Conservation (phyloP, 2,888 invertebrate genomes). For the Rambutsinella grinnellia region DNA sequence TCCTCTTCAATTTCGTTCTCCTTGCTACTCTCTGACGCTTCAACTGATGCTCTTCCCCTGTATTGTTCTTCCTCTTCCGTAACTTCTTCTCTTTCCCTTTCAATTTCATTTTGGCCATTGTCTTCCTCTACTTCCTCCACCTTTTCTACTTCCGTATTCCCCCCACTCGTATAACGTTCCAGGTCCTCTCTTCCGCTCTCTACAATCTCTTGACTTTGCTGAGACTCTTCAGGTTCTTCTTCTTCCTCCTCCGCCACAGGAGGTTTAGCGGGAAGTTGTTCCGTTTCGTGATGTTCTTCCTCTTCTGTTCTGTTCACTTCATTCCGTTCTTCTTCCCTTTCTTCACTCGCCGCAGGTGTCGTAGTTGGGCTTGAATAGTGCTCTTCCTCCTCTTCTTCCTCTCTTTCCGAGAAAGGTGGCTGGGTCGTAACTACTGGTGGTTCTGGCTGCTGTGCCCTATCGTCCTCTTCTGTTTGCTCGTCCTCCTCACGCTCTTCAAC, state of each 20-base stretch:
- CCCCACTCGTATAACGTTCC: slow-evolving; percentile 52
- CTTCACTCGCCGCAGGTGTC: slow-evolving; percentile 12
- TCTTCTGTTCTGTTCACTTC: slow-evolving; percentile 17
- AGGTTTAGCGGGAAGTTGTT: neutral
- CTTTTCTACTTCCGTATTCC: slow-evolving; percentile 11
- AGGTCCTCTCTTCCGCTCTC: slow-evolving; percentile 61
- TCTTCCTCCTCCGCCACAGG: slow-evolving; percentile 20
- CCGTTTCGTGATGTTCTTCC: slow-evolving; percentile 9
- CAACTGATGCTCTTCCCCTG: slow-evolving; percentile 1
- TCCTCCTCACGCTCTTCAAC: neutral
- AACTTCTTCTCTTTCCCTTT: slow-evolving; percentile 1
- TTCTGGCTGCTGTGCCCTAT: neutral
- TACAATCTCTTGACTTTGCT: slow-evolving; percentile 55
- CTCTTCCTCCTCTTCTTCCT: slow-evolving; percentile 34
- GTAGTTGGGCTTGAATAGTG: neutral
- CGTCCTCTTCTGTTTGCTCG: neutral
- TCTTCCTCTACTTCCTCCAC: slow-evolving; percentile 28
- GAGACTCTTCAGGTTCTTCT: slow-evolving; percentile 10
- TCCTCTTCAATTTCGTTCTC: slow-evolving; percentile 23
- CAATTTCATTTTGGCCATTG: slow-evolving; percentile 20
- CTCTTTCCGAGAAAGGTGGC: slow-evolving; percentile 11
- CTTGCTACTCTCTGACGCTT: neutral
- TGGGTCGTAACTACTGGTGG: slow-evolving; percentile 3
- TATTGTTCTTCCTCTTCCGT: slow-evolving; percentile 7
- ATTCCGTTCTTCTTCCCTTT: slow-evolving; percentile 19